Conservation (phyloP, 1,140 invertebrate genomes). For the Drosophila pseudoobscura region DNA sequence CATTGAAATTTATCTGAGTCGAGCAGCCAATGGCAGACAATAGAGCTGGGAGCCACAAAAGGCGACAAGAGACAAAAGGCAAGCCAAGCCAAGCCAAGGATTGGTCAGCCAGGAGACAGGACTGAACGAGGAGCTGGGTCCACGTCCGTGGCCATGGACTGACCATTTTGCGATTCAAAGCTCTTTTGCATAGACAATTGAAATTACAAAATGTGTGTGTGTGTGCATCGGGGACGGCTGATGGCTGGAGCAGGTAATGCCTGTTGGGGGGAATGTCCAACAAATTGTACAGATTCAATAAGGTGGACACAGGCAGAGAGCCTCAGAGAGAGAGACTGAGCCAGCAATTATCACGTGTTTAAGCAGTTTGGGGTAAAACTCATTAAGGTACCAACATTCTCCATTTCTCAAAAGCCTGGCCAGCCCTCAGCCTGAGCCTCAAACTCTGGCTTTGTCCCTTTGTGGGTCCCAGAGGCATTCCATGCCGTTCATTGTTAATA, state of each 20-base stretch:
- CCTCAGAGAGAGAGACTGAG: slow-evolving; percentile 15
- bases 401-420: slow-evolving; percentile 3
- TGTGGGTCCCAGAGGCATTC: too few relatives aligned
- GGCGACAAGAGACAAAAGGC: slow-evolving; percentile 59
- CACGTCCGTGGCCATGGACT: slow-evolving; percentile 12
- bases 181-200: slow-evolving; percentile 77
- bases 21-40: slow-evolving; percentile 47
- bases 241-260: slow-evolving; percentile 28
- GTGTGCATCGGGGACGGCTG: background rate
- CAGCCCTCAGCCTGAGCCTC: background rate
- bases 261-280: slow-evolving; percentile 33
- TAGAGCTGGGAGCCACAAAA: slow-evolving; percentile 39
- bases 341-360: slow-evolving; percentile 64
- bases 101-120: slow-evolving; percentile 33
- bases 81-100: slow-evolving; percentile 36
- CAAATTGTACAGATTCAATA: slow-evolving; percentile 81
- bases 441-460: slow-evolving; percentile 7
- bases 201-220: slow-evolving; percentile 52
- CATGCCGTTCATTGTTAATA: too few relatives aligned
- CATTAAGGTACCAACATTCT: slow-evolving; percentile 22
- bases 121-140: background rate
- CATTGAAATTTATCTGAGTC: slow-evolving; percentile 76
- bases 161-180: slow-evolving; percentile 74
- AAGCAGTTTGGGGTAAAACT: slow-evolving; percentile 15
- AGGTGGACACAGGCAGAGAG: slow-evolving; percentile 15